phyloP scores from a whole-genome alignment of 2,888 invertebrate genomes.

The Heliconius erato region DNA sequence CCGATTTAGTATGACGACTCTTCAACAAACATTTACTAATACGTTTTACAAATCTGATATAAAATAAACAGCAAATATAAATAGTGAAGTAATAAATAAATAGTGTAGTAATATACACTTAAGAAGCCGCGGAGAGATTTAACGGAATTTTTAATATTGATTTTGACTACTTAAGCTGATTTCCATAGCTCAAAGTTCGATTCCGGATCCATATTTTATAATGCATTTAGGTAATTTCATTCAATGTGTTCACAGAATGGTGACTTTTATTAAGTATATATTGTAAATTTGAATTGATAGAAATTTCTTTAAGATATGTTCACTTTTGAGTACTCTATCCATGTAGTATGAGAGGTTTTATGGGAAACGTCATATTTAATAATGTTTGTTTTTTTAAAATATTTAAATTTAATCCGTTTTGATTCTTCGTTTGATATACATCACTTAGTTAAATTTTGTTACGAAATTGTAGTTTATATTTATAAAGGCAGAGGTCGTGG shows the following conservation, averaged over 20 bases:
- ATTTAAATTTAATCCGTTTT: slow-evolving; percentile 1
- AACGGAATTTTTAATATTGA: slow-evolving; percentile 46
- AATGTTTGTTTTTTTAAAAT: slow-evolving; percentile 9
- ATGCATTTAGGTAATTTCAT: slow-evolving; percentile 21
- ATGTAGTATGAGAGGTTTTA: neutral
- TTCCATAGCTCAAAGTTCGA: slow-evolving; percentile 33
- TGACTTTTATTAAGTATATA: slow-evolving; percentile 27
- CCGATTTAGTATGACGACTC: neutral
- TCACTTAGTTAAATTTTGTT: neutral
- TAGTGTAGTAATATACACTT: slow-evolving; percentile 55
- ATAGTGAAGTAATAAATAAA: slow-evolving; percentile 41
- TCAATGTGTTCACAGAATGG: neutral
- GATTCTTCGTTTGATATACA: neutral
- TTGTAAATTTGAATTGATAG: slow-evolving; percentile 18
- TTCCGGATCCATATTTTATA: slow-evolving; percentile 31
- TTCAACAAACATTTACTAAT: slow-evolving; percentile 26
- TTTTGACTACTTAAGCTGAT: slow-evolving; percentile 41
- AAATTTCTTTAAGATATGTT: neutral
- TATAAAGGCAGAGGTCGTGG: neutral
- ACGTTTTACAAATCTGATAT: slow-evolving; percentile 47
- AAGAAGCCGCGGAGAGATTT: slow-evolving; percentile 54
- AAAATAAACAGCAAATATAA: slow-evolving; percentile 56
- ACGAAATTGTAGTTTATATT: neutral
- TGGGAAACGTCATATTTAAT: neutral
- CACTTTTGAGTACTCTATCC: slow-evolving; percentile 6